These are phyloP conservation scores for Henicopernis longicauda DNA, from an alignment of 2,113 vertebrate genomes.

Conservation along the genomic window DNA sequence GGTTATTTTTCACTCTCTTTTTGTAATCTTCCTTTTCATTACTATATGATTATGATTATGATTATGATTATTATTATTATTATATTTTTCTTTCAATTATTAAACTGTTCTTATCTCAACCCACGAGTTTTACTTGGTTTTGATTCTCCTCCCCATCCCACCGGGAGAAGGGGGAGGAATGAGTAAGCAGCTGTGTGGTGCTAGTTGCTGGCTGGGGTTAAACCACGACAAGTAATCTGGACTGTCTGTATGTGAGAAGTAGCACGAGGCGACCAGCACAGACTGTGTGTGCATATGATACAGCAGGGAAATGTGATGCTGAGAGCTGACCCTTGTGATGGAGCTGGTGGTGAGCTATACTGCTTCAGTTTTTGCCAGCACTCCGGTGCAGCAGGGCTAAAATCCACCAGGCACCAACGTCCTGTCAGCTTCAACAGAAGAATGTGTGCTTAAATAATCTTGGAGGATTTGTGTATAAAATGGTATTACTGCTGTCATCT, in stretches of 20 bases:
- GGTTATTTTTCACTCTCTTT: too few species aligned
- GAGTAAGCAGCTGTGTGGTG: too few species aligned
- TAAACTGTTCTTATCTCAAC: too few species aligned
- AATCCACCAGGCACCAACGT: not conserved
- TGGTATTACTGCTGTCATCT: not conserved
- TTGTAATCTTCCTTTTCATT: too few species aligned
- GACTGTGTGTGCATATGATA: rapidly evolving
- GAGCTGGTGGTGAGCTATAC: not conserved
- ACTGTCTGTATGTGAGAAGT: not conserved
- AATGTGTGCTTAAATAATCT: not conserved
- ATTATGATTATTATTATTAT: too few species aligned
- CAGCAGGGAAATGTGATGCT: not conserved
- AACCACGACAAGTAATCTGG: not conserved
- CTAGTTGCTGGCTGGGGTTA: too few species aligned
- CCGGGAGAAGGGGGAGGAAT: too few species aligned
- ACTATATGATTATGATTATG: too few species aligned
- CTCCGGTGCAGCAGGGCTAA: not conserved
- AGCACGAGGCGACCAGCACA: rapidly evolving
- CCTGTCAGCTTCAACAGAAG: not conserved
- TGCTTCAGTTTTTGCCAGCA: not conserved
- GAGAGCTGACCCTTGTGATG: not conserved
- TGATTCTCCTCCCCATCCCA: too few species aligned
- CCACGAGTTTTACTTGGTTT: too few species aligned
- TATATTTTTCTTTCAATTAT: too few species aligned
- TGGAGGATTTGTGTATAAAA: not conserved